Base-by-base conservation (phyloP, 1,140 invertebrate species). In the Cydia pomonella region DNA sequence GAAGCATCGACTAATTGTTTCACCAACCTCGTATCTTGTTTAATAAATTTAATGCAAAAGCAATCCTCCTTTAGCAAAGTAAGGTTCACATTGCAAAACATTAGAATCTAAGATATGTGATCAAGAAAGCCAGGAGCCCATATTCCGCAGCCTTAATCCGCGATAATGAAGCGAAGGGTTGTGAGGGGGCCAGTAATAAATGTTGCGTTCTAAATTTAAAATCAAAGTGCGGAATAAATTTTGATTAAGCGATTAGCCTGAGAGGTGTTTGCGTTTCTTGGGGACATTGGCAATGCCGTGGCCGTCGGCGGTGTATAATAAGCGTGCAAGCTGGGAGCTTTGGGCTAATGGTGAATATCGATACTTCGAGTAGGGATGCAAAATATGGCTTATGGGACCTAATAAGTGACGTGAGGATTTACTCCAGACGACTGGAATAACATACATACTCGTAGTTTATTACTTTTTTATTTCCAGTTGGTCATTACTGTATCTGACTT, bases 161-260 rank as follows among this genome's bases (percentile, higher is more conserved):
- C 87, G 91, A 92, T 93, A 92, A 93, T 93, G 90, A 93, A 93
- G 83, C 81, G 89, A 89, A 92, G 89, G 91, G 88, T 92, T 90
- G 86, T 80, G 86, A 87, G 87, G 89, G 83, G 81, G 81, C 80
- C 83, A 85, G 83, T 92, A 92, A 92, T 92, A 92, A 92, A 93
- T 92, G 90, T 93, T 93, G 88, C 90, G 88, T 89, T 74, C 84
- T 88, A 92, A 92, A 92, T 93, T 93, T 93, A 91, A 93, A 92
- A 93, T 91, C 88, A 91, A 93, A 92, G 90, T 89, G 90, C 87
- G 88, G 91, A 91, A 93, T 93, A 92, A 92, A 93, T 93, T 93
- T 93, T 90, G 91, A 93, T 93, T 92, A 93, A 93, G 87, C 91
- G 91, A 92, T 92, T 92, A 92, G 89, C 90, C 78, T 80, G 80